Percentiles rank a stretch among this genome's conserved stretches.
Conservation (phyloP, 2,888 invertebrate genomes). For the Reticulitermes lucifugus region DNA sequence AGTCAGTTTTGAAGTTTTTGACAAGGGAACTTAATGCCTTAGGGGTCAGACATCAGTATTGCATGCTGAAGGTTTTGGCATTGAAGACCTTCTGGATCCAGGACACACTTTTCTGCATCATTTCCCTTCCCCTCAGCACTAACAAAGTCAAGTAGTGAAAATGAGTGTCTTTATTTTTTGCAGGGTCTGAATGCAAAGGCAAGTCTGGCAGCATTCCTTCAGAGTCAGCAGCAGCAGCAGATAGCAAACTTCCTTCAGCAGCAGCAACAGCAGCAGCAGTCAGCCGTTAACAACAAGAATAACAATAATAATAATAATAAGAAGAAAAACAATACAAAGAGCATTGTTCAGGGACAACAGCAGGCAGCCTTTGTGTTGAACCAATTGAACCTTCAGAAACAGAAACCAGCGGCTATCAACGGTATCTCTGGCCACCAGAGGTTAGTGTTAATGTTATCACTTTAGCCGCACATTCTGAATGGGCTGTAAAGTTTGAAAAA, state of each 20-base stretch:
- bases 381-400: constrained; percentile 53
- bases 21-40: background rate
- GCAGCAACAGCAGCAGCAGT: constrained; percentile 51
- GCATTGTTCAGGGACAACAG: constrained; percentile 52
- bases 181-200: constrained; percentile 64
- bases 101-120: too few relatives aligned
- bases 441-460: constrained; percentile 27
- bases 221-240: constrained; percentile 58
- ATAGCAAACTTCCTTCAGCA: constrained; percentile 58
- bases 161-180: background rate
- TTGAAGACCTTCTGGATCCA: too few relatives aligned
- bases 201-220: constrained; percentile 65
- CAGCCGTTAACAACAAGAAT: constrained; percentile 53
- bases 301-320: constrained; percentile 53
- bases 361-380: constrained; percentile 54
- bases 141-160: too few relatives aligned
- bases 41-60: too few relatives aligned
- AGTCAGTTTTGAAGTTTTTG: background rate
- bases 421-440: constrained; percentile 54
- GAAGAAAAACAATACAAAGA: constrained; percentile 44
- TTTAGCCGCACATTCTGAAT: too few relatives aligned
- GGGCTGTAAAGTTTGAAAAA: too few relatives aligned
- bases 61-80: too few relatives aligned
- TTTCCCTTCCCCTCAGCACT: too few relatives aligned
- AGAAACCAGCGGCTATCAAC: constrained; percentile 47